These are phyloP conservation scores for Parambassis ranga DNA, from an alignment of 2,797 vertebrate species.

Conservation along the genomic window DNA sequence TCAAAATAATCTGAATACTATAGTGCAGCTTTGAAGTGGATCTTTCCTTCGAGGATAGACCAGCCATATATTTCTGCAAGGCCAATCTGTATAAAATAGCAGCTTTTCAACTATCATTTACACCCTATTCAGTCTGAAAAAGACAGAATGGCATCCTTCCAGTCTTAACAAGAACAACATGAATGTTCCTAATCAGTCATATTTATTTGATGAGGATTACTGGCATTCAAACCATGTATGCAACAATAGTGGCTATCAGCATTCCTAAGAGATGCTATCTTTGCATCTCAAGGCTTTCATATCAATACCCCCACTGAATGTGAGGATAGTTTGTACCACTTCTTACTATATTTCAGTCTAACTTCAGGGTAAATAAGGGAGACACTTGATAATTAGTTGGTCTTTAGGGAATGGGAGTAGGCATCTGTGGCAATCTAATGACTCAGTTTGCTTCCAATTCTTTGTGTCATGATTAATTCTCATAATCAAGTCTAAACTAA, in stretches of 20 bases:
- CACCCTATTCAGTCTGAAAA: constrained; percentile 9
- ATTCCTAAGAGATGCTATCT: neutral
- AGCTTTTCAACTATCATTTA: neutral
- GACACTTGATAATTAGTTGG: constrained; percentile 1
- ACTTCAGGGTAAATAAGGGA: neutral
- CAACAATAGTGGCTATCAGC: constrained; percentile 5
- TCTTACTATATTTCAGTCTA: neutral
- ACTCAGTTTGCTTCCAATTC: neutral
- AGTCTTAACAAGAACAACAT: neutral
- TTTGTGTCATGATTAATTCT: neutral
- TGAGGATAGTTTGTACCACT: neutral
- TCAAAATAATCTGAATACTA: constrained; percentile 6
- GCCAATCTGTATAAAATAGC: neutral
- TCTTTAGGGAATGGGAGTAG: neutral
- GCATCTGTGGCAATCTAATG: neutral
- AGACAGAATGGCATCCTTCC: neutral
- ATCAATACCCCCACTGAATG: neutral
- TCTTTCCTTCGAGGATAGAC: neutral
- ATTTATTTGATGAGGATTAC: constrained; percentile 13
- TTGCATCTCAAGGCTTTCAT: neutral
- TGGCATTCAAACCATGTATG: neutral
- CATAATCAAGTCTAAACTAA: neutral
- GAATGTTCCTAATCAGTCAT: constrained; percentile 4
- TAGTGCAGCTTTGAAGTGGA: neutral
- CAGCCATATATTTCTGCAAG: neutral